These are phyloP conservation scores for Agapetus fuscipes DNA, from an alignment of 2,888 invertebrate genomes.

Conservation along the genomic window DNA sequence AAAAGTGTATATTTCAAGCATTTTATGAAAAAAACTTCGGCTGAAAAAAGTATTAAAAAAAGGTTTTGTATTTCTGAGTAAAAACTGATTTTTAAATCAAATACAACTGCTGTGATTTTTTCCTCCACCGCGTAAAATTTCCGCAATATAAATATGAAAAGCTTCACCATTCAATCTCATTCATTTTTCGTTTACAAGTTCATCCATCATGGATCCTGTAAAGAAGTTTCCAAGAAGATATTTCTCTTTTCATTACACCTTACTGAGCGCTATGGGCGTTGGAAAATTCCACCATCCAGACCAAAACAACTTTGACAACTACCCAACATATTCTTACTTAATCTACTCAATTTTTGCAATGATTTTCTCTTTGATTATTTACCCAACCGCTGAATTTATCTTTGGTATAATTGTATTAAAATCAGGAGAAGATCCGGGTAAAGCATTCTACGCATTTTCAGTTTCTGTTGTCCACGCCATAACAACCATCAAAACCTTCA, in stretches of 20 bases:
- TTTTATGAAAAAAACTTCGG: too few species aligned
- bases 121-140: too few species aligned
- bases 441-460: slow-evolving; percentile 13
- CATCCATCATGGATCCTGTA: too few species aligned
- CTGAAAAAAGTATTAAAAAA: too few species aligned
- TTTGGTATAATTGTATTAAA: slow-evolving; percentile 14
- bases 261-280: slow-evolving; percentile 13
- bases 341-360: slow-evolving; percentile 12
- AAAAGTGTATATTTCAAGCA: too few species aligned
- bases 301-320: slow-evolving; percentile 17
- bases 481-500: slow-evolving; percentile 14
- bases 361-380: slow-evolving; percentile 12
- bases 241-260: slow-evolving; percentile 16
- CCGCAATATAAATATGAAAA: too few species aligned
- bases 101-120: too few species aligned
- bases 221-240: slow-evolving; percentile 3
- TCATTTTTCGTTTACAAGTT: too few species aligned
- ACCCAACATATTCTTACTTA: slow-evolving; percentile 11
- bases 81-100: too few species aligned
- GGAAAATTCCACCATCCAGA: slow-evolving; percentile 18
- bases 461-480: slow-evolving; percentile 14
- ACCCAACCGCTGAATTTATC: slow-evolving; percentile 11
- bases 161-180: too few species aligned
- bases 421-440: slow-evolving; percentile 10
- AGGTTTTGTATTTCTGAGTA: too few species aligned